Evolutionary conservation across 2,113 vertebrate species (phyloP).

Genomic region (Saccopteryx leptura): DNA sequence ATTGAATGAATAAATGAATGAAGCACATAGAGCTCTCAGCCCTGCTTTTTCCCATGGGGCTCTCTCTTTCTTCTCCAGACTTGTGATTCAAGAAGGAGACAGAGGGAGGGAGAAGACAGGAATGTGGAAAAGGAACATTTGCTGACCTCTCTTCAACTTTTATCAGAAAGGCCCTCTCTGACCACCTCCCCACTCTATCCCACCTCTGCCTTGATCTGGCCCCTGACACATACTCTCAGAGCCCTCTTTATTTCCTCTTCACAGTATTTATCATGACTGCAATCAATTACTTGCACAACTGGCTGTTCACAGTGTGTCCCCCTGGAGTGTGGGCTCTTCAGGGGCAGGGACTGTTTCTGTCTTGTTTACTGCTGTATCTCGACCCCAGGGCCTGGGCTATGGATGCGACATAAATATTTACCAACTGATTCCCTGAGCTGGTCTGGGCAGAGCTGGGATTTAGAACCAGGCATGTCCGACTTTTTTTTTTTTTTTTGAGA

Average conservation of each 20-base stretch:
- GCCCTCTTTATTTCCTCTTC: slow-evolving; percentile 25
- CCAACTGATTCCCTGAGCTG: slow-evolving; percentile 60
- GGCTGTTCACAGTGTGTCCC: slow-evolving; percentile 51
- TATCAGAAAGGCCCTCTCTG: neutral
- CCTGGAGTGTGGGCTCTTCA: neutral
- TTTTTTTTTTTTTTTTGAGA: neutral
- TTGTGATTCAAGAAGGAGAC: slow-evolving; percentile 17
- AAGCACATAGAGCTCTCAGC: neutral
- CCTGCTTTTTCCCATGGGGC: neutral
- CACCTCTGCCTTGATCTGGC: neutral
- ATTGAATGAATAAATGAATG: neutral
- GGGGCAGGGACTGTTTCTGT: slow-evolving; percentile 38
- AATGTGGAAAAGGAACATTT: neutral
- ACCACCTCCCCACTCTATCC: neutral
- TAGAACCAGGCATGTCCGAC: slow-evolving; percentile 41
- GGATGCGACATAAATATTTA: slow-evolving; percentile 78
- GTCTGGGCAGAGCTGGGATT: slow-evolving; percentile 66
- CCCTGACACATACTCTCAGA: neutral
- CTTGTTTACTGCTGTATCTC: slow-evolving; percentile 61
- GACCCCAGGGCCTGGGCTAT: slow-evolving; percentile 70
- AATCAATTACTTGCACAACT: slow-evolving; percentile 61
- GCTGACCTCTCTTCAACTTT: neutral
- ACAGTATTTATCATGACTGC: slow-evolving; percentile 3
- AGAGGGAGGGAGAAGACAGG: neutral
- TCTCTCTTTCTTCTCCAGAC: slow-evolving; percentile 8